Evolutionary conservation across 2,113 vertebrate genomes (phyloP).

Genomic region (Atrichornis clamosus): DNA sequence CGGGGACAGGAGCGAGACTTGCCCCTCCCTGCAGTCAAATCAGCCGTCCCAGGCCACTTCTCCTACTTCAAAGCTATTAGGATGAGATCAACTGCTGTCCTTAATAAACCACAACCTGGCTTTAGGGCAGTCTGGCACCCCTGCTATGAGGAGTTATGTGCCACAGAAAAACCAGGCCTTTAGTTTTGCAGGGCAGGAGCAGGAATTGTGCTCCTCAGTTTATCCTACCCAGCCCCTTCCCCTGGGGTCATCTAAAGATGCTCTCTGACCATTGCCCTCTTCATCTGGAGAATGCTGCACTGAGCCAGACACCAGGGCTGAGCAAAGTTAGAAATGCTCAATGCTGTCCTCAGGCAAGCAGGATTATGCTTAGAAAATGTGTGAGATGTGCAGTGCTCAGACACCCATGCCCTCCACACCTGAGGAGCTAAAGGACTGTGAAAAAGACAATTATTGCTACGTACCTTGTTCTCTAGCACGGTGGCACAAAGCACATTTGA

Average conservation of each 20-base stretch:
- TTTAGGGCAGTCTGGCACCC: constrained; percentile 4
- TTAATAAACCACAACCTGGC: background rate
- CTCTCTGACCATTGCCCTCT: background rate
- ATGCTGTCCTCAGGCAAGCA: background rate
- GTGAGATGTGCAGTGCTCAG: background rate
- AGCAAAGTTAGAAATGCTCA: background rate
- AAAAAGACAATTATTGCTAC: background rate
- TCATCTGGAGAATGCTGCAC: background rate
- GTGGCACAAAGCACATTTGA: background rate
- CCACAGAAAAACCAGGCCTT: background rate
- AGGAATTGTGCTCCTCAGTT: background rate
- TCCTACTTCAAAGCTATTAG: background rate
- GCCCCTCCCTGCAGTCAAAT: background rate
- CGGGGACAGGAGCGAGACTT: background rate
- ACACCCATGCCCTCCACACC: background rate
- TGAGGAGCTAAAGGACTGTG: background rate
- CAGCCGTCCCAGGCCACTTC: background rate
- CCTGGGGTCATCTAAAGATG: background rate
- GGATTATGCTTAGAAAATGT: background rate
- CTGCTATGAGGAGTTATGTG: background rate
- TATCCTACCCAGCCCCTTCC: background rate
- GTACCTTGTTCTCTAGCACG: background rate
- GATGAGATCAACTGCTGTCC: background rate
- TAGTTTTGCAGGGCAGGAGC: background rate
- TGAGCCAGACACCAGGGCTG: background rate